phyloP scores from a whole-genome alignment of 2,113 vertebrate genomes.

The Capricornis sumatraensis region DNA sequence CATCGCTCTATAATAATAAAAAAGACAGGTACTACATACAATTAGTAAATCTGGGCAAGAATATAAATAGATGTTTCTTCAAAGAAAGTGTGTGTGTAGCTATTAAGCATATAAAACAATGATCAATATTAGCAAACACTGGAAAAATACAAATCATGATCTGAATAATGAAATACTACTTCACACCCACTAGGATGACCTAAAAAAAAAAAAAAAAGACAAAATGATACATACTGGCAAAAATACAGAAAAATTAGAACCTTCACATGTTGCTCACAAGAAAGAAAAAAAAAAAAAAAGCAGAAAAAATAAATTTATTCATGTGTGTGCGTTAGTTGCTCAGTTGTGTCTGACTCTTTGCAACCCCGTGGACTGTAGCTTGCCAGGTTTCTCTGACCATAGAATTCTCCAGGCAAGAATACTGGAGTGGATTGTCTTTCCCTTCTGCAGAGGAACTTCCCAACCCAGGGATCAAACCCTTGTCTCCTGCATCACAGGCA shows the following conservation, averaged over 20 bases:
- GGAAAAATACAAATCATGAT: not conserved
- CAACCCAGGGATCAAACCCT: not conserved
- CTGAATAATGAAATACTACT: not conserved
- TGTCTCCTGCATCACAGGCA: rapidly evolving
- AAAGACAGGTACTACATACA: not conserved
- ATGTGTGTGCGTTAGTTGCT: not conserved
- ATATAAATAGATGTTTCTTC: not conserved
- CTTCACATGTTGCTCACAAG: not conserved
- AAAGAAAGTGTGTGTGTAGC: not conserved
- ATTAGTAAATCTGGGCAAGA: not conserved
- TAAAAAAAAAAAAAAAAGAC: not conserved
- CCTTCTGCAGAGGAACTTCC: not conserved
- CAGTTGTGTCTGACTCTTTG: not conserved
- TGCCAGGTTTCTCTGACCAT: not conserved
- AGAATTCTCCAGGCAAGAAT: not conserved
- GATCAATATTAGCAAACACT: not conserved
- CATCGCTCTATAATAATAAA: not conserved
- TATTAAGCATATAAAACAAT: not conserved
- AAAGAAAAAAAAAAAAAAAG: not conserved
- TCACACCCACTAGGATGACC: not conserved
- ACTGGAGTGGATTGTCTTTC: not conserved
- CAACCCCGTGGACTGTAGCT: not conserved
- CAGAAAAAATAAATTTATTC: not conserved
- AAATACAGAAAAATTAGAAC: not conserved
- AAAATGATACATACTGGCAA: not conserved